Evolutionary conservation across 2,113 vertebrate species (phyloP), one percentile per base, ranked within the genome.

Genomic region (Erinaceus europaeus): DNA sequence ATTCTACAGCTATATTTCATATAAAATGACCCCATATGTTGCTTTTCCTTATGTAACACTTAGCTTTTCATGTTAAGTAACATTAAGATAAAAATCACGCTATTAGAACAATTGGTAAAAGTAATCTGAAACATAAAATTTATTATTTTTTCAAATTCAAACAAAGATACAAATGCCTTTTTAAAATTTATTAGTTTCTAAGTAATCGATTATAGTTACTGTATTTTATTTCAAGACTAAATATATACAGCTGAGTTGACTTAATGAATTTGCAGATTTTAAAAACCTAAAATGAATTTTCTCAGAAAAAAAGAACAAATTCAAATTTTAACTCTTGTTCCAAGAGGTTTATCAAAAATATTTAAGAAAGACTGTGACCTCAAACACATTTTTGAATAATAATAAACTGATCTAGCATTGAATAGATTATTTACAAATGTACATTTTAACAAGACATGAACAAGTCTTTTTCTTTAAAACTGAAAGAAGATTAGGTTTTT

Each of bases 101-200:
- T 67, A 77, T 59, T 61, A 62, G 34, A 61, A n/a, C 6, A 36
- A 9, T 71, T 44, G 21, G 71, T 72, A 72, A 8, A 72, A 83
- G 62, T 48, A 69, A 71, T 53, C 46, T 75, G 42, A 61, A 84
- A 65, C 9, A 25, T 36, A 73, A 14, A 74, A 92, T 53, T 6
- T 78, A 55, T 86, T 79, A 61, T 1, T 55, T 71, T 59, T 88
- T 71, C 9, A 82, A 89, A 71, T 88, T 89, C 23, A 77, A 84
- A 72, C 36, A 76, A 72, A 78, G 83, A 64, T 73, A 10, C 21
- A 25, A 52, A 74, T 23, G n/a, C n/a, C n/a, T n/a, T n/a, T 52
- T 5, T n/a, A n/a, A n/a, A n/a, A n/a, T n/a, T n/a, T 59, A 46
- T 34, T 74, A n/a, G 84, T 52, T 29, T 38, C 36, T 77, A 53